A percentile compares a stretch with the other conserved stretches of the same genome.
phyloP scores from a whole-genome alignment of 2,888 invertebrate genomes.

The Hypolimnas misippus region DNA sequence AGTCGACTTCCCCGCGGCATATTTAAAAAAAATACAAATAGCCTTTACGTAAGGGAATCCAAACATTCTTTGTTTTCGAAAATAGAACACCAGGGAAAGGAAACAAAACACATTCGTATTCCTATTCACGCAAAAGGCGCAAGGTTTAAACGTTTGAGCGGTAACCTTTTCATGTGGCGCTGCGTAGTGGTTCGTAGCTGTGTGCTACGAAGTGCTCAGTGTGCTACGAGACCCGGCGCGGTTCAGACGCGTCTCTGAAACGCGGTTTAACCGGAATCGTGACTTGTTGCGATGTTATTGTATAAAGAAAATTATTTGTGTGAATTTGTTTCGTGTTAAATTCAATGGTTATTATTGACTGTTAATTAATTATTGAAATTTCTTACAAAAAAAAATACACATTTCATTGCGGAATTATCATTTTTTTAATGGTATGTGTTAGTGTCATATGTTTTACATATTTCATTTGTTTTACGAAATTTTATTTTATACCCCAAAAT shows the following conservation, averaged over 20 bases:
- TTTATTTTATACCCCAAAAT: too few species aligned
- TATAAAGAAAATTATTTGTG: slow-evolving; percentile 39
- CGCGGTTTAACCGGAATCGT: slow-evolving; percentile 32
- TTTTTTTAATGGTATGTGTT: too few species aligned
- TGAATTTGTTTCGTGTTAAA: slow-evolving; percentile 25
- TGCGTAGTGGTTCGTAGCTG: slow-evolving; percentile 56
- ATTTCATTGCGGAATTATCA: too few species aligned
- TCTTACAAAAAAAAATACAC: too few species aligned
- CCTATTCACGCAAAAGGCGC: slow-evolving; percentile 75
- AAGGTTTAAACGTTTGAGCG: slow-evolving; percentile 72
- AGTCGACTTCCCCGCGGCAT: slow-evolving; percentile 35
- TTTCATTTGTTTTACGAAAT: too few species aligned
- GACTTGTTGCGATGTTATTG: slow-evolving; percentile 54
- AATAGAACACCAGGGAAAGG: slow-evolving; percentile 66
- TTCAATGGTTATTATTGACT: background rate
- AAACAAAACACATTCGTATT: slow-evolving; percentile 73
- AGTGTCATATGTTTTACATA: too few species aligned
- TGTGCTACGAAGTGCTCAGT: slow-evolving; percentile 63
- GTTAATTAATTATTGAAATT: too few species aligned
- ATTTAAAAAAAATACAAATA: slow-evolving; percentile 38
- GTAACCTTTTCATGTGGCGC: slow-evolving; percentile 74
- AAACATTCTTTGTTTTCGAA: slow-evolving; percentile 69
- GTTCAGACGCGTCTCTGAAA: slow-evolving; percentile 51
- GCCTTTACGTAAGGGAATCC: slow-evolving; percentile 54
- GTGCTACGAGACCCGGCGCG: slow-evolving; percentile 62